Evolutionary conservation across 2,888 invertebrate genomes (phyloP).

Genomic region (Pseudococcus longispinus): DNA sequence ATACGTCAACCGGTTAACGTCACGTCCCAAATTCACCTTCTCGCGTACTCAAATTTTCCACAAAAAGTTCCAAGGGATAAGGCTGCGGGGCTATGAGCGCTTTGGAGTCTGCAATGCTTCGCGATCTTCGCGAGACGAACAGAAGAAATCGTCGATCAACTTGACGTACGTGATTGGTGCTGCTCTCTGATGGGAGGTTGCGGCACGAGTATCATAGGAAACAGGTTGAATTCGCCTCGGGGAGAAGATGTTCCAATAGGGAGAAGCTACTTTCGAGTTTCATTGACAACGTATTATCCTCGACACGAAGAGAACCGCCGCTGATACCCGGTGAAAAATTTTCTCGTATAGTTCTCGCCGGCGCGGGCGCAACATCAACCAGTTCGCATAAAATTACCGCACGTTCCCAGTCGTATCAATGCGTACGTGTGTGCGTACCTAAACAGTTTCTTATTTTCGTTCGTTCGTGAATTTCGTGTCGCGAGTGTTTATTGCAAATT

Average conservation of each 20-base stretch:
- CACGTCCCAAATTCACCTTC: not conserved
- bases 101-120: not conserved
- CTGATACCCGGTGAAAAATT: conserved; percentile 45
- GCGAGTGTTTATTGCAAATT: not conserved
- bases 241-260: conserved; percentile 55
- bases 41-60: not conserved
- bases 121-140: too few relatives aligned
- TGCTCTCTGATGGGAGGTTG: conserved; percentile 51
- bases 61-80: not conserved
- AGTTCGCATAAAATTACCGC: conserved; percentile 33
- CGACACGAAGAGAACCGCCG: conserved; percentile 18
- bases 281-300: conserved; percentile 47
- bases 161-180: conserved; percentile 19
- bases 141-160: too few relatives aligned
- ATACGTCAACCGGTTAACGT: not conserved
- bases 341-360: conserved; percentile 35
- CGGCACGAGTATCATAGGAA: conserved; percentile 34
- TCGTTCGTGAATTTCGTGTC: not conserved
- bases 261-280: conserved; percentile 55
- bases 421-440: not conserved
- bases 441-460: not conserved
- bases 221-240: conserved; percentile 55
- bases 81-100: not conserved
- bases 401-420: conserved; percentile 3
- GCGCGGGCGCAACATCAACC: conserved; percentile 8